A percentile compares a stretch with the other conserved stretches of the same genome.
Conservation (phyloP, 2,113 vertebrate species). For the Indicator indicator region DNA sequence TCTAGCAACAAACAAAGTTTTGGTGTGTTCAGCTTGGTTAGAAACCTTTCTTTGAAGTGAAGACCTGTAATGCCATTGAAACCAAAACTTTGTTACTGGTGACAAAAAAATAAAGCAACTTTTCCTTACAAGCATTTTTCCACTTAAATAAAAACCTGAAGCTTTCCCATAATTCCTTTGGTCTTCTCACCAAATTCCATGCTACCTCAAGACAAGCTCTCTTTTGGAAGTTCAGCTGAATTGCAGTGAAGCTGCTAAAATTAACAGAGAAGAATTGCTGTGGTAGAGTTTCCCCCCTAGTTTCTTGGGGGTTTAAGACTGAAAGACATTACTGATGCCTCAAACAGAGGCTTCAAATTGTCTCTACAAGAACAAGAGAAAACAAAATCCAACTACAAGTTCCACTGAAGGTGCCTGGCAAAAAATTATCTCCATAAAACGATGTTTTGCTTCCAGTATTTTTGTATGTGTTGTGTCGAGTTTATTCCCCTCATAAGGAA, state of each 20-base stretch:
- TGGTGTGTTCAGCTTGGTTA: conserved; percentile 73
- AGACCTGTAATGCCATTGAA: conserved; percentile 58
- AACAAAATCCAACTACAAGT: conserved; percentile 62
- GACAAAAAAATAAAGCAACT: conserved; percentile 76
- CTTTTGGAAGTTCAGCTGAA: conserved; percentile 66
- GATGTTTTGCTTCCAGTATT: conserved; percentile 68
- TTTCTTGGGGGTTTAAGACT: conserved; percentile 63
- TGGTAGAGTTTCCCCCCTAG: conserved; percentile 42
- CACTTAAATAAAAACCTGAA: conserved; percentile 74
- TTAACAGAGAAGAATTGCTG: conserved; percentile 67
- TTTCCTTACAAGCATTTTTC: conserved; percentile 65
- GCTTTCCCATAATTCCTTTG: conserved; percentile 79
- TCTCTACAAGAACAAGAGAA: conserved; percentile 59
- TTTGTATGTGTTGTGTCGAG: conserved; percentile 5
- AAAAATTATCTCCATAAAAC: conserved; percentile 59
- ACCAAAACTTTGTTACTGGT: conserved; percentile 68
- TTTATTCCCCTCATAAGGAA: conserved; percentile 72
- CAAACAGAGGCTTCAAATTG: conserved; percentile 36
- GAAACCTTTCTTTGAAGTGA: conserved; percentile 61
- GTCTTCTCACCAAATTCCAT: conserved; percentile 74
- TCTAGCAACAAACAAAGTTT: conserved; percentile 71
- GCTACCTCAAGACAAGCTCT: conserved; percentile 70
- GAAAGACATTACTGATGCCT: conserved; percentile 67
- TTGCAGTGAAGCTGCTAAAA: conserved; percentile 66
- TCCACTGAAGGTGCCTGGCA: conserved; percentile 75